These are phyloP conservation scores for Lycia hirtaria DNA, from an alignment of 2,888 invertebrate species.

Conservation along the genomic window DNA sequence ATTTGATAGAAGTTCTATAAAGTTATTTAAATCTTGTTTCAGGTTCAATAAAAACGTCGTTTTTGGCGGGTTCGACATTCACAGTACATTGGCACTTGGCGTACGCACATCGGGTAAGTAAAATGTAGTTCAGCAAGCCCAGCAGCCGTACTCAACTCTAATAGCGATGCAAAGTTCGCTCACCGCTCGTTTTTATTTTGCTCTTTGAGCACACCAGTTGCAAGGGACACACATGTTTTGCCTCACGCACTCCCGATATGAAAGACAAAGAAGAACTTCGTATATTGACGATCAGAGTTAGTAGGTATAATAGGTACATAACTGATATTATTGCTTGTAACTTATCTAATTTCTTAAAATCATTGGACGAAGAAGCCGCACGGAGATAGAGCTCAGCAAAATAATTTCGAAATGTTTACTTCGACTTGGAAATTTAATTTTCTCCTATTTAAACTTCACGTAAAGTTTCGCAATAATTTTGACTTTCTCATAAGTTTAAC, in stretches of 20 bases:
- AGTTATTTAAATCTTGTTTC: constrained; percentile 57
- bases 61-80: constrained; percentile 92
- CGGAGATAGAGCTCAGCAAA: constrained; percentile 7
- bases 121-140: constrained; percentile 65
- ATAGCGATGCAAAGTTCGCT: too few species aligned
- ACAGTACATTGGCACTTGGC: constrained; percentile 97
- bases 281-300: too few species aligned
- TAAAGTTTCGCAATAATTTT: constrained; percentile 18
- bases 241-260: too few species aligned
- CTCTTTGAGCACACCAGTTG: too few species aligned
- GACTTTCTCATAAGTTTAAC: constrained; percentile 6
- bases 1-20: background rate
- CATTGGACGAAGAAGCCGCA: constrained; percentile 10
- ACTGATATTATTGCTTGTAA: too few species aligned
- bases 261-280: too few species aligned
- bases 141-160: constrained; percentile 86
- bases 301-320: too few species aligned
- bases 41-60: constrained; percentile 92
- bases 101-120: constrained; percentile 91
- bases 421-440: constrained; percentile 20
- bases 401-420: constrained; percentile 23
- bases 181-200: too few species aligned
- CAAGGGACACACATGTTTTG: too few species aligned
- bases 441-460: constrained; percentile 14
- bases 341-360: background rate